A percentile compares a stretch with the other conserved stretches of the same genome.
phyloP scores from a whole-genome alignment of 2,113 vertebrate species.

The Dromiciops gliroides region DNA sequence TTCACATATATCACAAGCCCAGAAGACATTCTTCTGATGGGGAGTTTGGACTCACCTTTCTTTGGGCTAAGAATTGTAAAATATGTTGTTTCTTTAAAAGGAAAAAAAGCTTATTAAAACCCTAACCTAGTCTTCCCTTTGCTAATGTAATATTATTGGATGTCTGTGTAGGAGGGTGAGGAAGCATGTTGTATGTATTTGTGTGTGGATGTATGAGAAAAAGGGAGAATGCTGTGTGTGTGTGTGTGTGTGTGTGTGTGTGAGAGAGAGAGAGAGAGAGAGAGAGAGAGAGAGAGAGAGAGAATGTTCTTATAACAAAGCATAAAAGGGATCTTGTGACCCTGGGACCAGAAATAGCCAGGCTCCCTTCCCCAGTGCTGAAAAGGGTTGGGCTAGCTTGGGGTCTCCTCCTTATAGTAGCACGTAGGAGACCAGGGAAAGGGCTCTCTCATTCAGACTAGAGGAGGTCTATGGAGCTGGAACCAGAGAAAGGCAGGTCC shows the following conservation, averaged over 20 bases:
- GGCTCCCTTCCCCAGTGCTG: too few relatives aligned
- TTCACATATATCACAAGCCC: background rate
- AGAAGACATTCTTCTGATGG: background rate
- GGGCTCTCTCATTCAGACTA: background rate
- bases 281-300: background rate
- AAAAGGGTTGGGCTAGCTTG: background rate
- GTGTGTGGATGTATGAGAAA: constrained; percentile 35
- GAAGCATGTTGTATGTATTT: constrained; percentile 11
- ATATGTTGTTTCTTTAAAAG: constrained; percentile 50
- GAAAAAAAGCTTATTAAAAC: constrained; percentile 58
- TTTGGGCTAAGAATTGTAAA: background rate
- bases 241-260: background rate
- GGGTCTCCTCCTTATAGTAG: background rate
- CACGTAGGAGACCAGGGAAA: background rate
- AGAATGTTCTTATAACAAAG: background rate
- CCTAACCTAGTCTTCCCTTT: constrained; percentile 51
- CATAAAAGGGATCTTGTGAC: background rate
- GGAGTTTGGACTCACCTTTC: background rate
- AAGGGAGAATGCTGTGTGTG: background rate
- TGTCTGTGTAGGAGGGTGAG: constrained; percentile 56
- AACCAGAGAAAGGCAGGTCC: background rate
- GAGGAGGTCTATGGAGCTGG: background rate
- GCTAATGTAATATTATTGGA: background rate
- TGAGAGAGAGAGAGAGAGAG: background rate
- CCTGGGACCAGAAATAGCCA: background rate